Percentiles rank a stretch among this genome's conserved stretches.
Evolutionary conservation across 2,113 vertebrate species (phyloP).

Genomic region (Lagopus leucura): DNA sequence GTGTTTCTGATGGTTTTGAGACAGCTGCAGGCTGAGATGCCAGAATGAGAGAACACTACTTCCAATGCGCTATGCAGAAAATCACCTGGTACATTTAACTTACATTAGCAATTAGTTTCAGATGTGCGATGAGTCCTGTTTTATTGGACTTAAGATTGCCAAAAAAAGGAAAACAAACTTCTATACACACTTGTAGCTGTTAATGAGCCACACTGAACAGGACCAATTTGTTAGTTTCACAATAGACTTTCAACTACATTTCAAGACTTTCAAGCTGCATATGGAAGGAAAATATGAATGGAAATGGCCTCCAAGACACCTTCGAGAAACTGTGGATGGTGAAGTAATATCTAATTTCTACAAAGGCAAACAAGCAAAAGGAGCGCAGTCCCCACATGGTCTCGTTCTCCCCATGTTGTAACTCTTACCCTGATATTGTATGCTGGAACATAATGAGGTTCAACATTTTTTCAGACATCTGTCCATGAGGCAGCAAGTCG

Average conservation of each 20-base stretch:
- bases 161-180: neutral
- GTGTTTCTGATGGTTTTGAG: neutral
- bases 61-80: neutral
- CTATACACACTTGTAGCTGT: neutral
- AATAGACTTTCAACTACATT: neutral
- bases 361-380: neutral
- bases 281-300: neutral
- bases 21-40: neutral
- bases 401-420: neutral
- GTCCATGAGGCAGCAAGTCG: fast-evolving
- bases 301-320: neutral
- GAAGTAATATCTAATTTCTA: neutral
- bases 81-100: neutral
- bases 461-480: neutral
- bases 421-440: neutral
- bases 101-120: neutral
- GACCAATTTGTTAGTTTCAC: neutral
- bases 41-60: neutral
- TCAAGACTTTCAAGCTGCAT: neutral
- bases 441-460: neutral
- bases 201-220: neutral
- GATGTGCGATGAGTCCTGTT: neutral
- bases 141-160: neutral
- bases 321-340: neutral
- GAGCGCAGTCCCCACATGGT: fast-evolving